Evolutionary conservation across 1,140 invertebrate genomes (phyloP), one percentile per base, ranked within the genome.

Genomic region (Myzus persicae): DNA sequence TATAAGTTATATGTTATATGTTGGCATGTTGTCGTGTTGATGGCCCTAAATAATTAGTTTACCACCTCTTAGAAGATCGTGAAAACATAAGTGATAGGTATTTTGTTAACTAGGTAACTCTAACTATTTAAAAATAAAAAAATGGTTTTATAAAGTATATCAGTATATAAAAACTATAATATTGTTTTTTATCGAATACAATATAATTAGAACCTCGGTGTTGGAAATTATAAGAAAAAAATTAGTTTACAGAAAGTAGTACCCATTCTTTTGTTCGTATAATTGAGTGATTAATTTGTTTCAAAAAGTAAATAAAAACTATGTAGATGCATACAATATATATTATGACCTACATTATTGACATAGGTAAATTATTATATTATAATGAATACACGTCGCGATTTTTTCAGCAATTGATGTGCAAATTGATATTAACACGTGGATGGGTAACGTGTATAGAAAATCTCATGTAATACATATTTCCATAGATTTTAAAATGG

Each of bases 231-330:
- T 31, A 31, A 46, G 31, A 87, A 87, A 87, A 46, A 36, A 44
- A 87, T 87, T 46, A 46, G 11, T 87, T 87, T 87, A 87, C 42
- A 38, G 24, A 89, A 38, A 89, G 51, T 38, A 89, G 22, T 54
- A 5, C 31, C 59, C 5, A 67, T 67, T 89, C 20, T 89, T 89
- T 54, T 54, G 87, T 54, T 89, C 20, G 20, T 26, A 38, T 89
- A 89, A 54, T 89, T 89, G 48, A 89, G 48, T 31, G 22, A 89
- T 89, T 89, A 89, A 89, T 8, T 89, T 38, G n/a, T 48, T 89
- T 51, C 8, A 26, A 54, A 89, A 89, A 38, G 87, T 87, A n/a
- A 87, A 46, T n/a, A 31, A 38, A 26, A 51, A 89, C 3, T 20
- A 88, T 48, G 6, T 48, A 18, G 11, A 0, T n/a, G 18, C 11